These are phyloP conservation scores for Circaetus cinerascens DNA, from an alignment of 2,113 vertebrate genomes.

Conservation along the genomic window DNA sequence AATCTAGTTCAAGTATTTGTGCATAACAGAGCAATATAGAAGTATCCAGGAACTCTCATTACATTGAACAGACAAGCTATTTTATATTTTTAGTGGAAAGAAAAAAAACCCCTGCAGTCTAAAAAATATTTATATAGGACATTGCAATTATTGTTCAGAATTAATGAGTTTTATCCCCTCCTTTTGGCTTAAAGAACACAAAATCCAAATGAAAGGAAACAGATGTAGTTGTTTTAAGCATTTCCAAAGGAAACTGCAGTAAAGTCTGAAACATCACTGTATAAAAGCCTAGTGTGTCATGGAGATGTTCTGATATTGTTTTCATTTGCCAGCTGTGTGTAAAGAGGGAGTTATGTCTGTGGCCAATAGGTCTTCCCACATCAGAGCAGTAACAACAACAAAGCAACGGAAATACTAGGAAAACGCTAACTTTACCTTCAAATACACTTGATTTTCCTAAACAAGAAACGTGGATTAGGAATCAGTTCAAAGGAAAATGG, in stretches of 20 bases:
- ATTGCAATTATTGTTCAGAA: constrained; percentile 64
- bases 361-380: constrained; percentile 64
- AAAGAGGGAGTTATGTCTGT: constrained; percentile 56
- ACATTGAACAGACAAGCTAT: constrained; percentile 24
- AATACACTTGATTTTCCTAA: constrained; percentile 55
- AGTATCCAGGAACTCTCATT: constrained; percentile 16
- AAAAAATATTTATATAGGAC: constrained; percentile 68
- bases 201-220: constrained; percentile 77
- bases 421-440: constrained; percentile 38
- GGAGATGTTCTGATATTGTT: constrained; percentile 64
- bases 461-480: constrained; percentile 47
- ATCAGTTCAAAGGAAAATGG: constrained; percentile 41
- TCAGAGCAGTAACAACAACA: constrained; percentile 49
- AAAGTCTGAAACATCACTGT: constrained; percentile 51
- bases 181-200: constrained; percentile 70
- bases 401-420: constrained; percentile 46
- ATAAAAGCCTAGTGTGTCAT: constrained; percentile 57
- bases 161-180: constrained; percentile 70
- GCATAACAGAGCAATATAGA: not conserved
- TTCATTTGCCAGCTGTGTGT: constrained; percentile 62
- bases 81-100: constrained; percentile 35
- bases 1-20: constrained; percentile 16
- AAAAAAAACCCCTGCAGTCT: not conserved
- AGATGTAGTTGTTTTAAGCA: constrained; percentile 73
- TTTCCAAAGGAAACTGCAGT: constrained; percentile 74